A percentile compares a stretch with the other conserved stretches of the same genome.
phyloP scores from a whole-genome alignment of 2,888 invertebrate species.

The Heliconius charithonia region DNA sequence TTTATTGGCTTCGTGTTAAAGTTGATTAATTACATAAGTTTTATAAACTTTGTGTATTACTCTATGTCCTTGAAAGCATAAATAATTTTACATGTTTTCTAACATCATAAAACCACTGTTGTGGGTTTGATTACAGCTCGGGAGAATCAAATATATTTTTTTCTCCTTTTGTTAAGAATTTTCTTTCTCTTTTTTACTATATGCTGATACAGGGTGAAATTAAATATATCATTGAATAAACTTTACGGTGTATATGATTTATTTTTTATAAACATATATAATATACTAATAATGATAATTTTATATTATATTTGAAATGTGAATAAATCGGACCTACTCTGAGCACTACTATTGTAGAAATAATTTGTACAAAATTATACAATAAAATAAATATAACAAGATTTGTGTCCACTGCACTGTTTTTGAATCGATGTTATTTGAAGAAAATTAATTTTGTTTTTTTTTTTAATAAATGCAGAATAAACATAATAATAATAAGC shows the following conservation, averaged over 20 bases:
- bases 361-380: conserved; percentile 52
- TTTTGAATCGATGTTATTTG: background rate
- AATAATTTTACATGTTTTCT: background rate
- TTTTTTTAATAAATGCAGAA: too few species aligned
- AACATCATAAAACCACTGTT: background rate
- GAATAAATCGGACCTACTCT: background rate
- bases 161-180: background rate
- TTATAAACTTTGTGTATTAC: conserved; percentile 51
- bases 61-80: background rate
- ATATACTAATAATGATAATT: background rate
- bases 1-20: conserved; percentile 9
- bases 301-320: background rate
- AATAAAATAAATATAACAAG: background rate
- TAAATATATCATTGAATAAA: background rate
- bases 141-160: background rate
- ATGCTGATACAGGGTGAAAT: background rate
- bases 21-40: conserved; percentile 45
- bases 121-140: background rate
- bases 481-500: too few species aligned
- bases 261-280: background rate
- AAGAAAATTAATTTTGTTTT: too few species aligned
- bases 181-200: background rate
- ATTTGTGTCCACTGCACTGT: conserved; percentile 5
- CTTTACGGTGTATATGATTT: background rate
- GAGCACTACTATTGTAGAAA: conserved; percentile 51